These are phyloP conservation scores for Rhinoptilus africanus DNA, from an alignment of 2,113 vertebrate species.

Conservation along the genomic window DNA sequence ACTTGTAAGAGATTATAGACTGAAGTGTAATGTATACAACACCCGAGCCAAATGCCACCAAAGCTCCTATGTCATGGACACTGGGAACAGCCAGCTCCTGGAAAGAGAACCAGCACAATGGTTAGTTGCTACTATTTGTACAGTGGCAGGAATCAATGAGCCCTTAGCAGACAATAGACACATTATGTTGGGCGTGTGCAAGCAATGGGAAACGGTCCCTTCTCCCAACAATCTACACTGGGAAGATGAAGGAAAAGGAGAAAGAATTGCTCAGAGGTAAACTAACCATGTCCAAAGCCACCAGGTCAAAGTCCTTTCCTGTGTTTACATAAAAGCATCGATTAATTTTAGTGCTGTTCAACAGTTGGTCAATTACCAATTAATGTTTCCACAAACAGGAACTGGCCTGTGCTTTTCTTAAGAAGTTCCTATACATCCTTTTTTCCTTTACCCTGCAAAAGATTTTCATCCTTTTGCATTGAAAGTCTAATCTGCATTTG, in stretches of 20 bases:
- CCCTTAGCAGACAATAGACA: not conserved
- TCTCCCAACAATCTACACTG: not conserved
- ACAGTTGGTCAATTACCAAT: not conserved
- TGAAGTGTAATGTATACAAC: conserved; percentile 82
- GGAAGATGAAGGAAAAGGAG: not conserved
- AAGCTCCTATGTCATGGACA: conserved; percentile 85
- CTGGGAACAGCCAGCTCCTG: conserved; percentile 80
- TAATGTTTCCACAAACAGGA: not conserved
- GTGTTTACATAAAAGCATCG: not conserved
- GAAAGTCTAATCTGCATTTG: not conserved
- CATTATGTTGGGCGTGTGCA: not conserved
- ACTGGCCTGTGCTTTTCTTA: not conserved
- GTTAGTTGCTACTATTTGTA: not conserved
- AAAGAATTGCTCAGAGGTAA: not conserved
- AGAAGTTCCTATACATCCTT: not conserved
- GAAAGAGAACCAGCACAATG: not conserved
- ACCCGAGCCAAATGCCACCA: conserved; percentile 84
- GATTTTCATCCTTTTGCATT: not conserved
- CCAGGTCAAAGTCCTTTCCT: not conserved
- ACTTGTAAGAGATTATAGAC: conserved; percentile 78
- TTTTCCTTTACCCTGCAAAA: not conserved
- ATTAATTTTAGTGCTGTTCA: not conserved
- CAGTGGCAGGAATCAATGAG: not conserved
- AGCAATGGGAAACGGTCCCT: not conserved
- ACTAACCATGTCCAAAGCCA: not conserved